A percentile compares a stretch with the other conserved stretches of the same genome.
Conservation (phyloP, 2,797 vertebrate species). For the Sebastes steindachneri region DNA sequence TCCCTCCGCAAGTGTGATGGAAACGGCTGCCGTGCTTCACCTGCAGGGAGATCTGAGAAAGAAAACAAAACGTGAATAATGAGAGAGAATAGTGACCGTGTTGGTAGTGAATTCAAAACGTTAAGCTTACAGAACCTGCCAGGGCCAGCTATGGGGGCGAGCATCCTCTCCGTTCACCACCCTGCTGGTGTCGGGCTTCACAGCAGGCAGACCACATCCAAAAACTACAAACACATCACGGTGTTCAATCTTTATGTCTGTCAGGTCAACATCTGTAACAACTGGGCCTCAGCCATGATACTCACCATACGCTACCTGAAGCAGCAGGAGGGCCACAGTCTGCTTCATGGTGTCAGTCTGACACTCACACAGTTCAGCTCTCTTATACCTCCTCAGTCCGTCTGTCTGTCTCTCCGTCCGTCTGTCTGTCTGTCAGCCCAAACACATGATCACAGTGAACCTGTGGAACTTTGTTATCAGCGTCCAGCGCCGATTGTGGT, state of each 20-base stretch:
- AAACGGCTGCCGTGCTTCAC: slow-evolving; percentile 81
- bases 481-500: slow-evolving; percentile 35
- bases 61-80: background rate
- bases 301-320: slow-evolving; percentile 68
- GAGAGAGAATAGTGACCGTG: background rate
- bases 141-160: slow-evolving; percentile 75
- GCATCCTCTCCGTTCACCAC: slow-evolving; percentile 78
- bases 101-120: background rate
- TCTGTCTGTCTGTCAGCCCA: background rate
- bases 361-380: background rate
- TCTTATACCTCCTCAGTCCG: slow-evolving; percentile 56
- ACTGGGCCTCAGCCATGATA: background rate
- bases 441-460: slow-evolving; percentile 6
- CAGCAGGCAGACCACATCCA: slow-evolving; percentile 71
- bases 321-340: slow-evolving; percentile 61
- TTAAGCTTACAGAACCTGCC: slow-evolving; percentile 65
- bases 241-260: no score
- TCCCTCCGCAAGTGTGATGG: slow-evolving; percentile 87
- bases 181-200: slow-evolving; percentile 58
- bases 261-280: background rate
- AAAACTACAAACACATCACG: slow-evolving; percentile 44
- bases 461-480: slow-evolving; percentile 58
- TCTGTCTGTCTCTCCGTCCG: background rate
- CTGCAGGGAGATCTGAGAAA: slow-evolving; percentile 84
- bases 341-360: slow-evolving; percentile 52